Conservation (phyloP, 1,140 invertebrate species). For the Dolichoris vasculosae region DNA sequence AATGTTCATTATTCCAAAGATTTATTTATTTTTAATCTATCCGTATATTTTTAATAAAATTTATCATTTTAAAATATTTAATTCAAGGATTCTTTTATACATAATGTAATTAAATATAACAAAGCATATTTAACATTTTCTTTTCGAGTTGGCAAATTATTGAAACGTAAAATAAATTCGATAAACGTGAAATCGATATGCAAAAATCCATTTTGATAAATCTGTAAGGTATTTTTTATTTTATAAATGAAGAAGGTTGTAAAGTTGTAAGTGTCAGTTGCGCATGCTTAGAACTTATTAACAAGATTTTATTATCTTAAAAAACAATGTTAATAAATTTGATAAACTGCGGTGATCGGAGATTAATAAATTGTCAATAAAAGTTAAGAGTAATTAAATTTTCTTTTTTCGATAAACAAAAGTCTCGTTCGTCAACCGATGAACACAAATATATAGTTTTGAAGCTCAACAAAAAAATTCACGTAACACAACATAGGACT, state of each 20-base stretch:
- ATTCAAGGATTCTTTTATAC: no score
- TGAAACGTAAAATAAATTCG: no score
- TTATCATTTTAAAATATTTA: no score
- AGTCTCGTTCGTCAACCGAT: conserved; percentile 43
- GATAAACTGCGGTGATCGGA: conserved; percentile 18
- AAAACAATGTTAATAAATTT: conserved; percentile 36
- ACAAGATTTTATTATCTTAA: conserved; percentile 20
- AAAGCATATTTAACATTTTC: no score
- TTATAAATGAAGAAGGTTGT: conserved; percentile 32
- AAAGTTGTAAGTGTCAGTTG: conserved; percentile 19
- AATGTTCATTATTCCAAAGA: not conserved
- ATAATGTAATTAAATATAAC: no score
- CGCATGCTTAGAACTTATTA: conserved; percentile 41
- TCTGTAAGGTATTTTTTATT: conserved; percentile 8
- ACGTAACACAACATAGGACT: conserved; percentile 75
- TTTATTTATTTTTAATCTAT: no score
- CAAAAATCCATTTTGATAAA: conserved; percentile 21
- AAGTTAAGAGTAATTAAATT: conserved; percentile 27
- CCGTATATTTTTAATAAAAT: no score
- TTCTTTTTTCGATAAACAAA: conserved; percentile 40
- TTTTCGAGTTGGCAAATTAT: no score
- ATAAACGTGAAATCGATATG: not conserved
- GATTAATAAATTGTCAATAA: conserved; percentile 33
- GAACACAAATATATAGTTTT: conserved; percentile 38
- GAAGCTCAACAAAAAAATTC: conserved; percentile 70